These are phyloP conservation scores for Tetragonisca angustula DNA, from an alignment of 2,888 invertebrate species.

Conservation along the genomic window DNA sequence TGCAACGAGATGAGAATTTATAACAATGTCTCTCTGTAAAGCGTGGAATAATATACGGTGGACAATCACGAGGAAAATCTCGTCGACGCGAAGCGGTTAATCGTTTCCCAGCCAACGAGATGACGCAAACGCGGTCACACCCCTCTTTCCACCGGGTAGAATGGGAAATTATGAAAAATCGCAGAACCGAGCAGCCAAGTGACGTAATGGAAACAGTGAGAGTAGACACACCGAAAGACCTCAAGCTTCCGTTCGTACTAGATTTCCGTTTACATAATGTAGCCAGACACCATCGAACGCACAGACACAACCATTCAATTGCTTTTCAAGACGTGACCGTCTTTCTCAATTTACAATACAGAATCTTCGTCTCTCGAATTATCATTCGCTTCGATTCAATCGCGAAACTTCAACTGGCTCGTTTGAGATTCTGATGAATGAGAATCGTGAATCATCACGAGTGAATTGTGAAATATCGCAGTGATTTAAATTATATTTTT, in stretches of 20 bases:
- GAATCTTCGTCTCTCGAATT: neutral
- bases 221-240: constrained; percentile 66
- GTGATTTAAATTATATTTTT: too few relatives aligned
- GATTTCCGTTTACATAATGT: constrained; percentile 67
- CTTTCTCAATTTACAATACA: neutral
- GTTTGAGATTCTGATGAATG: neutral
- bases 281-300: constrained; percentile 35
- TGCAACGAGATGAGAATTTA: too few relatives aligned
- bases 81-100: neutral
- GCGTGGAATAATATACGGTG: too few relatives aligned
- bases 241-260: constrained; percentile 64
- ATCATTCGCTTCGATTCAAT: neutral
- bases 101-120: neutral
- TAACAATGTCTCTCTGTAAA: too few relatives aligned
- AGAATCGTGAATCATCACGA: neutral
- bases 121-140: neutral
- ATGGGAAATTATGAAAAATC: constrained; percentile 42
- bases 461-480: too few relatives aligned
- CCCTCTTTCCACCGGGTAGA: neutral
- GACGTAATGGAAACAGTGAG: constrained; percentile 63
- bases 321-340: constrained; percentile 16
- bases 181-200: constrained; percentile 17
- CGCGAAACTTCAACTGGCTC: too few relatives aligned
- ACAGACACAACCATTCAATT: constrained; percentile 36
- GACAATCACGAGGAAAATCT: neutral